Percentiles rank a stretch among this genome's conserved stretches.
These are phyloP conservation scores for Rutilus rutilus DNA, from an alignment of 2,113 vertebrate genomes.

Conservation along the genomic window DNA sequence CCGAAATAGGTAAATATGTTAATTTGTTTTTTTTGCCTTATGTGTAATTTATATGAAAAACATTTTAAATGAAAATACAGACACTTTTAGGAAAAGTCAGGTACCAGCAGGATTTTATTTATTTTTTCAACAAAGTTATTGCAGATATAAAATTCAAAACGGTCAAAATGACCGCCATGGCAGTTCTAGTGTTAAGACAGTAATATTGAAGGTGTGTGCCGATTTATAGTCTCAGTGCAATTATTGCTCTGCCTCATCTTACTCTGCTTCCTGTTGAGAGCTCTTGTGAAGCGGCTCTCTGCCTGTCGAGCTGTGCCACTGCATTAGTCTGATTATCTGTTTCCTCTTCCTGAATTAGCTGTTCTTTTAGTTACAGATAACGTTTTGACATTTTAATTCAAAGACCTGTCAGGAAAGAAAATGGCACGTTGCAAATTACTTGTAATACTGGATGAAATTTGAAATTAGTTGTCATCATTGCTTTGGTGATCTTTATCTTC, in stretches of 20 bases:
- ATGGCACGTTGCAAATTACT: neutral
- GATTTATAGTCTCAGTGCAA: neutral
- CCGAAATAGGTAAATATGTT: too few relatives aligned
- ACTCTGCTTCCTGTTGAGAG: conserved; percentile 11
- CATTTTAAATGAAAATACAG: too few relatives aligned
- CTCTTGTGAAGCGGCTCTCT: neutral
- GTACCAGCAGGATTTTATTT: too few relatives aligned
- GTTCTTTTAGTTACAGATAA: neutral
- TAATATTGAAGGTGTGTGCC: neutral
- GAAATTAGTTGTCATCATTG: neutral
- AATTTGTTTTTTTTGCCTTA: too few relatives aligned
- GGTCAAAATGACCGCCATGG: too few relatives aligned
- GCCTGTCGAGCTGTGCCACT: neutral
- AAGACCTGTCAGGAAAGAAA: conserved; percentile 19
- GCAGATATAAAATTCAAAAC: too few relatives aligned
- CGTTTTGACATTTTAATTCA: conserved; percentile 15
- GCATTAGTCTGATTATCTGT: conserved; percentile 11
- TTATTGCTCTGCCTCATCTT: neutral
- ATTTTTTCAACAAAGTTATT: too few relatives aligned
- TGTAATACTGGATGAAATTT: neutral
- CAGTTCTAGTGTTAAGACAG: too few relatives aligned
- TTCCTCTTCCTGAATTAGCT: neutral
- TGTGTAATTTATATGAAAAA: too few relatives aligned
- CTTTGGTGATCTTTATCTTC: neutral
- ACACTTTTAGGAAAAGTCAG: too few relatives aligned